A percentile compares a stretch with the other conserved stretches of the same genome.
Conservation (phyloP, 2,888 invertebrate species). For the Sphaerophoria taeniata region DNA sequence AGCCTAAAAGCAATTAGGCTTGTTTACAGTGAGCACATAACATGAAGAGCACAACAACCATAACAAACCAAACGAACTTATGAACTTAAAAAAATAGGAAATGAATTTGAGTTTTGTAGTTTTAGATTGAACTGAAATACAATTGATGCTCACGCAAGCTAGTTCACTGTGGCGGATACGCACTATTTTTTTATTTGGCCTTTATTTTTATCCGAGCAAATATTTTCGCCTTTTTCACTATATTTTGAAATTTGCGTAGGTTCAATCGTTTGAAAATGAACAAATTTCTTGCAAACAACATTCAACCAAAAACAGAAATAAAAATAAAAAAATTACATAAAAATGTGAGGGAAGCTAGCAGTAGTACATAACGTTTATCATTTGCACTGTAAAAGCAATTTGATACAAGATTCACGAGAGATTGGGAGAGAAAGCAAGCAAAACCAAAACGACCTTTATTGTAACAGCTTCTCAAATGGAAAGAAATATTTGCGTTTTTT, state of each 20-base stretch:
- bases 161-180: conserved; percentile 31
- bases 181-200: conserved; percentile 10
- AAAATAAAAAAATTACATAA: background rate
- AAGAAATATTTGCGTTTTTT: conserved; percentile 14
- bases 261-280: conserved; percentile 34
- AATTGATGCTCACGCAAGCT: too few relatives aligned
- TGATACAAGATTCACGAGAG: conserved; percentile 15
- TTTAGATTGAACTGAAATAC: too few relatives aligned
- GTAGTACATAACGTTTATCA: conserved; percentile 13
- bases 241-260: conserved; percentile 16
- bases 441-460: conserved; percentile 7
- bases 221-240: background rate
- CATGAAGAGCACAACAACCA: too few relatives aligned
- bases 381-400: conserved; percentile 34
- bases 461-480: background rate
- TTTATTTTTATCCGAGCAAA: background rate
- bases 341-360: conserved; percentile 11
- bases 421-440: background rate
- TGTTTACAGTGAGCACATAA: too few relatives aligned
- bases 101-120: too few relatives aligned
- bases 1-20: too few relatives aligned
- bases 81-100: too few relatives aligned
- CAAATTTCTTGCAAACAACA: conserved; percentile 2
- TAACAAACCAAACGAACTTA: too few relatives aligned
- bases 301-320: background rate